Conservation (phyloP, 2,888 invertebrate species). For the Patella ulyssiponensis region DNA sequence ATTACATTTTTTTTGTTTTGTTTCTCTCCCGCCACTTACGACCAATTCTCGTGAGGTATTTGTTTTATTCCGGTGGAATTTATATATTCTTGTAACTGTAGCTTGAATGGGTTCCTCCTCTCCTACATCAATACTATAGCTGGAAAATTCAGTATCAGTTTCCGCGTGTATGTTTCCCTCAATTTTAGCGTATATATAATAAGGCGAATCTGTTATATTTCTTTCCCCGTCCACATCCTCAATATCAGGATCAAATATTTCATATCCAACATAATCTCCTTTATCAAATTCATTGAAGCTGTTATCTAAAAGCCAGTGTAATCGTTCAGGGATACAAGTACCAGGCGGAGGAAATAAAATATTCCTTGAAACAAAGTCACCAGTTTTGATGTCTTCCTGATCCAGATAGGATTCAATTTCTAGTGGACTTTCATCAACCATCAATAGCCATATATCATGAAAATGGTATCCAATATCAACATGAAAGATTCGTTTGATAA, state of each 20-base stretch:
- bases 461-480: too few relatives aligned
- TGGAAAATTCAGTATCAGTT: not conserved
- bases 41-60: not conserved
- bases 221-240: not conserved
- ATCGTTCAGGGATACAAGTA: slow-evolving; percentile 35
- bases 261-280: slow-evolving; percentile 41
- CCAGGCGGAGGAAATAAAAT: slow-evolving; percentile 36
- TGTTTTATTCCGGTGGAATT: slow-evolving; percentile 28
- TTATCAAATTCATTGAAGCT: slow-evolving; percentile 34
- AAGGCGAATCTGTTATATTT: not conserved
- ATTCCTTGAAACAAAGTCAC: not conserved
- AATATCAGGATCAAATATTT: slow-evolving; percentile 38
- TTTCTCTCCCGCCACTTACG: not conserved
- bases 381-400: not conserved
- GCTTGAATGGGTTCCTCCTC: slow-evolving; percentile 12
- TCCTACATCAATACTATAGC: slow-evolving; percentile 29
- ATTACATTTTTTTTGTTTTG: not conserved
- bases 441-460: not conserved
- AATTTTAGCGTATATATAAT: slow-evolving; percentile 33
- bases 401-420: not conserved
- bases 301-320: slow-evolving; percentile 40
- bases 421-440: not conserved
- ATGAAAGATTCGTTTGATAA: too few relatives aligned
- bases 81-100: slow-evolving; percentile 31
- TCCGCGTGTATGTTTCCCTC: not conserved